phyloP scores from a whole-genome alignment of 2,797 vertebrate species.

The Dicrostonyx torquatus region DNA sequence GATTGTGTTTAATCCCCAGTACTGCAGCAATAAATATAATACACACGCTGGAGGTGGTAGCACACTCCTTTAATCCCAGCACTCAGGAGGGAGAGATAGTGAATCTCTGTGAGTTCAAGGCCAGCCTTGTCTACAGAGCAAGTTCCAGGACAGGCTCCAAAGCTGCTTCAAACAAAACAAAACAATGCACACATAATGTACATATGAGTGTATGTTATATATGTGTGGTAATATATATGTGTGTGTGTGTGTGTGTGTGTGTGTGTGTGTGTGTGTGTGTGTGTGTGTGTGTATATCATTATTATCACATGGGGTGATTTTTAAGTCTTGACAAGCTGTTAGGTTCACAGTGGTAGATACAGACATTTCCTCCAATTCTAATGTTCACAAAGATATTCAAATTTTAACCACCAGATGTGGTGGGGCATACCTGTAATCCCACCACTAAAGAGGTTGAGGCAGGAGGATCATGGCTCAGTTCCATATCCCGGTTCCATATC shows the following conservation, averaged over 20 bases:
- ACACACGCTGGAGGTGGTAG: not conserved
- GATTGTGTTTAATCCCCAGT: not conserved
- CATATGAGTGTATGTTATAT: too few species aligned
- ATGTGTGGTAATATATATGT: too few species aligned
- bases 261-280: too few species aligned
- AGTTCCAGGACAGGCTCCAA: too few species aligned
- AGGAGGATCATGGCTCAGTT: not conserved
- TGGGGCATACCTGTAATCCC: not conserved
- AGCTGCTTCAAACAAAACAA: too few species aligned
- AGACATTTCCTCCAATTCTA: slow-evolving; percentile 13
- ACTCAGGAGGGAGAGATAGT: too few species aligned
- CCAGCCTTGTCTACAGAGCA: too few species aligned
- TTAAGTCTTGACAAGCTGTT: not conserved
- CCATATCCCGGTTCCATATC: too few species aligned
- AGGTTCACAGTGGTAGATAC: not conserved
- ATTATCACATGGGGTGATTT: slow-evolving; percentile 25
- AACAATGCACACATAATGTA: not conserved
- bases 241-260: not conserved
- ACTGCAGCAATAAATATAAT: not conserved
- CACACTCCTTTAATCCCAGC: too few species aligned
- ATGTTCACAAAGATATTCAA: slow-evolving; percentile 30
- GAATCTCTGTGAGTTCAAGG: too few species aligned
- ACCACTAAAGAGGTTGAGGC: not conserved
- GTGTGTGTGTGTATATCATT: not conserved
- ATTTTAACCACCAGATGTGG: not conserved